Conservation (phyloP, 64 coral and sea anemone genomes). For the Actinia equina region DNA sequence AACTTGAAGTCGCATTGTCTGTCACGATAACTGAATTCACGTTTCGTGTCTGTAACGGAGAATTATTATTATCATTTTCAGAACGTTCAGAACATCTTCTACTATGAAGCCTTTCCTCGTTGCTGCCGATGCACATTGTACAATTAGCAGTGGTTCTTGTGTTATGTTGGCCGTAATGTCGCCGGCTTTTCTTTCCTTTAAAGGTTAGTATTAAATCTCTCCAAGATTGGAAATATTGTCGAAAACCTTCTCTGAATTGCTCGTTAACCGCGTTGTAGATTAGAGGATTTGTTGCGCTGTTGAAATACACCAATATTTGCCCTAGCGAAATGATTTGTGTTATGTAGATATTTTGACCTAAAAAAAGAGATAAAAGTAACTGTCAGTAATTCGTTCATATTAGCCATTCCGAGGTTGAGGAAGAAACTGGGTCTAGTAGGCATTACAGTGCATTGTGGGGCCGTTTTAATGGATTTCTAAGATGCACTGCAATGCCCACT, state of each 20-base stretch:
- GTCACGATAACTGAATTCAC: background rate
- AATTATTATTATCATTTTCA: slow-evolving; percentile 3
- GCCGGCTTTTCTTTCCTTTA: background rate
- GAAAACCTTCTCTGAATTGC: slow-evolving; percentile 83
- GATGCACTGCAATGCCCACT: no score
- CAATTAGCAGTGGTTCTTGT: background rate
- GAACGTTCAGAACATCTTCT: background rate
- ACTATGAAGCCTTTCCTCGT: background rate
- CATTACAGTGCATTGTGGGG: no score
- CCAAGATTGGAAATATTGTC: slow-evolving; percentile 82
- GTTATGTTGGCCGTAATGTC: background rate
- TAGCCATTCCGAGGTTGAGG: no score
- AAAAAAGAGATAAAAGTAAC: no score
- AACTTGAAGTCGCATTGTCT: background rate
- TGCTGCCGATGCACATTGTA: background rate
- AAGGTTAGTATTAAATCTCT: slow-evolving; percentile 35
- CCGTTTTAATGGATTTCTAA: no score
- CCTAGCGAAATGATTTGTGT: slow-evolving; percentile 49
- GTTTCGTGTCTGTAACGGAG: background rate
- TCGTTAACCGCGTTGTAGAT: slow-evolving; percentile 87
- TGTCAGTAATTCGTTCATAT: no score
- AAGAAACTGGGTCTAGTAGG: no score
- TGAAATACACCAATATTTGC: slow-evolving; percentile 85
- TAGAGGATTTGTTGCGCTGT: slow-evolving; percentile 82
- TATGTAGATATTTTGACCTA: background rate